phyloP scores from a whole-genome alignment of 2,113 vertebrate species.

The Trematomus loennbergii region DNA sequence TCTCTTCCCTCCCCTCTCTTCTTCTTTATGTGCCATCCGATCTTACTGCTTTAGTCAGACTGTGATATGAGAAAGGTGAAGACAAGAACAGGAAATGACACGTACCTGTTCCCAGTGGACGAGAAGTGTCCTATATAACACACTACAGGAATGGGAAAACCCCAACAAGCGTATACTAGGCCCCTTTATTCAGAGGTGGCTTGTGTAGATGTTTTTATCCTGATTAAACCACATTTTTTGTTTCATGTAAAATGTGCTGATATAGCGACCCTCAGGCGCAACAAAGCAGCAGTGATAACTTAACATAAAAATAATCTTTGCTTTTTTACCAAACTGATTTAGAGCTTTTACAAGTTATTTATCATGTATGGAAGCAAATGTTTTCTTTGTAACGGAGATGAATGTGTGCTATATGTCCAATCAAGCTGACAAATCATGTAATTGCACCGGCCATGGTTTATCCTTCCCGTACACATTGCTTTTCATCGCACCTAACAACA shows the following conservation, averaged over 20 bases:
- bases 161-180: too few relatives aligned
- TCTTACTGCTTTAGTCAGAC: constrained; percentile 35
- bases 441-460: background rate
- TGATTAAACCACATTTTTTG: background rate
- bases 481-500: constrained; percentile 26
- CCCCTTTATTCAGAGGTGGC: too few relatives aligned
- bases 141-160: too few relatives aligned
- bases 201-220: too few relatives aligned
- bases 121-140: background rate
- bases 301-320: background rate
- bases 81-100: constrained; percentile 76
- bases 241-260: background rate
- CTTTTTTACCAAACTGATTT: background rate
- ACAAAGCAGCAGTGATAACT: background rate
- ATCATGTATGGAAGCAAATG: background rate
- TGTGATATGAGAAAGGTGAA: constrained; percentile 70
- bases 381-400: constrained; percentile 9
- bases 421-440: background rate
- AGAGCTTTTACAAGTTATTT: background rate
- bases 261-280: background rate
- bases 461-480: background rate
- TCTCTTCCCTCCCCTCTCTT: background rate
- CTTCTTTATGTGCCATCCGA: constrained; percentile 27
- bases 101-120: constrained; percentile 67
- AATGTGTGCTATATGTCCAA: background rate